A percentile compares a stretch with the other conserved stretches of the same genome.
Evolutionary conservation across 2,113 vertebrate species (phyloP).

Genomic region (Rhagologus leucostigma): DNA sequence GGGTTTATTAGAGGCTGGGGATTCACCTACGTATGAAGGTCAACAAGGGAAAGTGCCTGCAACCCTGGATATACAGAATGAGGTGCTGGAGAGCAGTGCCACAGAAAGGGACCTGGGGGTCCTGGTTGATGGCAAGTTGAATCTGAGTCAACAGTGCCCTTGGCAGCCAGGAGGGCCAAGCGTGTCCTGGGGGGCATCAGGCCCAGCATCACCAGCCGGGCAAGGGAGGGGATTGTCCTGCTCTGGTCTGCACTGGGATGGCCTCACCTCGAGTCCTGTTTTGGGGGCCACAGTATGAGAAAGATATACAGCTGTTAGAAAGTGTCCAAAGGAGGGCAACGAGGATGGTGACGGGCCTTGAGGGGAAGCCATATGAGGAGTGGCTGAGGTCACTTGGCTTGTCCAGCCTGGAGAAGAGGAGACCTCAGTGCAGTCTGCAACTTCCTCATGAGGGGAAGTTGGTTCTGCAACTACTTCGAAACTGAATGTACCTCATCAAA

Average conservation of each 20-base stretch:
- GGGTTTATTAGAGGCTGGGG: neutral
- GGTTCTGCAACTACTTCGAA: neutral
- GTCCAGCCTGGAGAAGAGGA: neutral
- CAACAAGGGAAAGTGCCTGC: neutral
- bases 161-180: neutral
- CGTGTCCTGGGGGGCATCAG: rapidly evolving
- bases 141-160: rapidly evolving
- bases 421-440: neutral
- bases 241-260: rapidly evolving
- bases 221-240: rapidly evolving
- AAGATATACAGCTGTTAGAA: neutral
- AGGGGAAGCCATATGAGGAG: neutral
- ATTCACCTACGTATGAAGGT: neutral
- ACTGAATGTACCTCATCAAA: neutral
- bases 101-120: rapidly evolving
- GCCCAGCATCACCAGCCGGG: rapidly evolving
- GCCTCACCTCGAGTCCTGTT: rapidly evolving
- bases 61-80: rapidly evolving
- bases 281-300: no score
- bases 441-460: neutral
- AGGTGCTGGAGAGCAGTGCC: neutral
- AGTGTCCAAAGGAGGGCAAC: neutral
- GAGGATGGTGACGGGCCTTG: no score
- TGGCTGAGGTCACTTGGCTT: neutral
- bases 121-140: rapidly evolving